Percentiles rank a stretch among this genome's conserved stretches.
Evolutionary conservation across 2,113 vertebrate genomes (phyloP).

Genomic region (Erythrolamprus reginae): DNA sequence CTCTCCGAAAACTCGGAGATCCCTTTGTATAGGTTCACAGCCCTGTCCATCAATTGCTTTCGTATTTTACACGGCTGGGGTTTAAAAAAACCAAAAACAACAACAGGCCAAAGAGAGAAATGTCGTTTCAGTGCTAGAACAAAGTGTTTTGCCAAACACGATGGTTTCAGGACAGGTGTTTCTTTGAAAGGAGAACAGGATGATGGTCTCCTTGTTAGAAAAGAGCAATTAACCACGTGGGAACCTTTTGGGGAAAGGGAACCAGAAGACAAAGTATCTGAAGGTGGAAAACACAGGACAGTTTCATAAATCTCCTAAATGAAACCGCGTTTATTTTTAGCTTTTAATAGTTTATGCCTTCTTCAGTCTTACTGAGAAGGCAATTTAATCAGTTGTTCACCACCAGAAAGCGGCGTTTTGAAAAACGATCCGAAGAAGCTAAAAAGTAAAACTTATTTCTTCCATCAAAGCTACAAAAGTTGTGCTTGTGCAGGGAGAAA

Average conservation of each 20-base stretch:
- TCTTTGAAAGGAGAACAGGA: background rate
- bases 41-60: background rate
- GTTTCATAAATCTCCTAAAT: background rate
- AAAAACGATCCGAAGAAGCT: background rate
- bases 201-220: background rate
- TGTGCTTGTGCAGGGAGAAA: background rate
- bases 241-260: background rate
- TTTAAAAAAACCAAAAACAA: background rate
- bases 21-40: constrained; percentile 5
- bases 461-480: background rate
- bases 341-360: background rate
- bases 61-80: background rate
- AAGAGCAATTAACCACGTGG: background rate
- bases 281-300: background rate
- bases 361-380: background rate
- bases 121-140: constrained; percentile 18
- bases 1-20: no score
- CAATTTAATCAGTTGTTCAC: background rate
- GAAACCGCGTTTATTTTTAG: background rate
- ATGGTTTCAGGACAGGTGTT: background rate
- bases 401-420: background rate
- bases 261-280: background rate
- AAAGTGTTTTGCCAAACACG: background rate
- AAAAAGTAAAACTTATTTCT: background rate
- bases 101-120: background rate